phyloP scores from a whole-genome alignment of 2,797 vertebrate genomes.

The Corythornis leucogaster region DNA sequence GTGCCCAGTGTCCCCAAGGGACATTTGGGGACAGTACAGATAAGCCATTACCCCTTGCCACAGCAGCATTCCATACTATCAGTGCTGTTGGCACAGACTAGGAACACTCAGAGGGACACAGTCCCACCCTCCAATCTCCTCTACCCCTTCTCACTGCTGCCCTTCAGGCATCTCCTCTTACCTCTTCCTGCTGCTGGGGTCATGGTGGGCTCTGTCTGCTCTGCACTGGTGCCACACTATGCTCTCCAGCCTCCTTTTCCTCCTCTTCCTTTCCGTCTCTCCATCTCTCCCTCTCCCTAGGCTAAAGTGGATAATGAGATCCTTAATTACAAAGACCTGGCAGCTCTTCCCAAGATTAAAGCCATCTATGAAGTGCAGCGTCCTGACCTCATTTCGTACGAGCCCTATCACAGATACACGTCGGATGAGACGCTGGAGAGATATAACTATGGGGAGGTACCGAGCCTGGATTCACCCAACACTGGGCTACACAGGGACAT shows the following conservation, averaged over 20 bases:
- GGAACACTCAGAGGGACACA: not conserved
- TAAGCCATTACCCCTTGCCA: accelerated
- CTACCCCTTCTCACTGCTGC: not conserved
- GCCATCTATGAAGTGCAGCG: conserved; percentile 98
- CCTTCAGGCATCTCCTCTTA: not conserved
- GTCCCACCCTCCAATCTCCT: not conserved
- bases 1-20: not conserved
- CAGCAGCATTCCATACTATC: accelerated
- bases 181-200: not conserved
- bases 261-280: conserved; percentile 58
- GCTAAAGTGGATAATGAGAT: conserved; percentile 99
- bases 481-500: accelerated
- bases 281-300: conserved; percentile 87
- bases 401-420: conserved; percentile 93
- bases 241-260: not conserved
- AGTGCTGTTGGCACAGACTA: not conserved
- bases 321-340: conserved; percentile 99
- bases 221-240: not conserved
- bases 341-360: conserved; percentile 98
- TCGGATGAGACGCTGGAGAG: conserved; percentile 93
- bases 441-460: conserved; percentile 97
- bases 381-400: conserved; percentile 95
- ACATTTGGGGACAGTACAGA: not conserved
- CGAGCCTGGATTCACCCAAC: not conserved
- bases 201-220: not conserved